Evolutionary conservation across 2,797 vertebrate genomes (phyloP).

Genomic region (Lepilemur ruficaudatus): DNA sequence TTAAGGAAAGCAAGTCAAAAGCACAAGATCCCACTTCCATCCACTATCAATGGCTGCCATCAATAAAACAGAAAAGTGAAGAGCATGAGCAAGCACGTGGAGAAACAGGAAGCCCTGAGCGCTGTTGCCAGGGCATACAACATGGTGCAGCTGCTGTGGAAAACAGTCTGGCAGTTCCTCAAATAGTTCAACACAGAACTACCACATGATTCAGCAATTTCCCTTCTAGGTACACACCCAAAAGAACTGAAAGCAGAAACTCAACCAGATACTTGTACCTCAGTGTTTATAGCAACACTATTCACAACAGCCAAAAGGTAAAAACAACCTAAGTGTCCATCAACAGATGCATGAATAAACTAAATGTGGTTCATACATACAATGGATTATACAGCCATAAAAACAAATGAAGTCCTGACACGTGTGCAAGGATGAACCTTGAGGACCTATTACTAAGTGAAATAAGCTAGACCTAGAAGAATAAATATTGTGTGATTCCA

Average conservation of each 20-base stretch:
- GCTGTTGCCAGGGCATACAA: too few relatives aligned
- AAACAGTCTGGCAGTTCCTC: not conserved
- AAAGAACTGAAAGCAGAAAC: not conserved
- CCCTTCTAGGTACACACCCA: not conserved
- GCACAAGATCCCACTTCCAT: not conserved
- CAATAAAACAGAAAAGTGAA: not conserved
- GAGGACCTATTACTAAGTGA: not conserved
- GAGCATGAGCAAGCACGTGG: not conserved
- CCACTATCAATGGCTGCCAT: not conserved
- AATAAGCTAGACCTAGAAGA: not conserved
- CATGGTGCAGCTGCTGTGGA: not conserved
- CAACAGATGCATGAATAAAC: not conserved
- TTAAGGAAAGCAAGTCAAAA: not conserved
- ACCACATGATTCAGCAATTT: not conserved
- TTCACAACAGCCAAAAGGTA: not conserved
- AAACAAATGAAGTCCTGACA: not conserved
- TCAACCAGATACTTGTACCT: not conserved
- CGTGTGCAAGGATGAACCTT: not conserved
- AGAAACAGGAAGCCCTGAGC: accelerated
- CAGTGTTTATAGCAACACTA: not conserved
- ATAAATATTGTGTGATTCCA: not conserved
- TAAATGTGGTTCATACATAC: accelerated
- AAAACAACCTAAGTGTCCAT: not conserved
- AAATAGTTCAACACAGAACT: not conserved
- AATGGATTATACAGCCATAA: accelerated